These are phyloP conservation scores for Drosophila vallismaia DNA, from an alignment of 2,888 invertebrate genomes.

Conservation along the genomic window DNA sequence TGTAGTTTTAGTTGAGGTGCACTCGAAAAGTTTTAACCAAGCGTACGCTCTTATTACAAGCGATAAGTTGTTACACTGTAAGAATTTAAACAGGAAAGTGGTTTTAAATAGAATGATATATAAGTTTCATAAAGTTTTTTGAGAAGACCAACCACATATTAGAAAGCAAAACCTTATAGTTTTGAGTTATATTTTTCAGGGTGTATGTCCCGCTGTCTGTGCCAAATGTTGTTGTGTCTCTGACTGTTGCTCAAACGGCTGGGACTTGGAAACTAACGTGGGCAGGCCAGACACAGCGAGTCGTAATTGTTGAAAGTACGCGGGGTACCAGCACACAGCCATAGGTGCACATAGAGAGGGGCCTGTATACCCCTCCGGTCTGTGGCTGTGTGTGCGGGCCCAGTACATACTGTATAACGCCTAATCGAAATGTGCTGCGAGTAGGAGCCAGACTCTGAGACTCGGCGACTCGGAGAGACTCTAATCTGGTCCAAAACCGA, in stretches of 20 bases:
- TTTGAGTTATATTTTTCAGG: background rate
- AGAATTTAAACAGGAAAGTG: background rate
- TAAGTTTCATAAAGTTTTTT: too few species aligned
- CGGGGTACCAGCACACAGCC: conserved; percentile 49
- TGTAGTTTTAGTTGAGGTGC: conserved; percentile 17
- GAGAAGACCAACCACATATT: too few species aligned
- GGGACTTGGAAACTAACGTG: conserved; percentile 63
- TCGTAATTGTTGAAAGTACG: conserved; percentile 78
- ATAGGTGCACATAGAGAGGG: conserved; percentile 29
- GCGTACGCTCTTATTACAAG: conserved; percentile 7
- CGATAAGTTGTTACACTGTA: conserved; percentile 21
- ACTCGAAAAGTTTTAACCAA: conserved; percentile 31
- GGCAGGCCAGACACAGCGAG: conserved; percentile 64
- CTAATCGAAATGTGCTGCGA: conserved; percentile 70
- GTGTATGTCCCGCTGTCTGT: conserved; percentile 27
- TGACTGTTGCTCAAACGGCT: conserved; percentile 64
- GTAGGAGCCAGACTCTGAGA: conserved; percentile 55
- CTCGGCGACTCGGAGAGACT: conserved; percentile 17
- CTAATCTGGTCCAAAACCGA: conserved; percentile 10
- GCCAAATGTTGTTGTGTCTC: conserved; percentile 56
- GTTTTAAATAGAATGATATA: too few species aligned
- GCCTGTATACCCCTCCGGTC: background rate
- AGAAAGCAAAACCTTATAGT: too few species aligned
- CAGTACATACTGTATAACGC: conserved; percentile 55
- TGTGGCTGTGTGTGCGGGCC: conserved; percentile 20